Base-by-base conservation (phyloP, 2,113 vertebrate species). In the Melanerpes formicivorus region DNA sequence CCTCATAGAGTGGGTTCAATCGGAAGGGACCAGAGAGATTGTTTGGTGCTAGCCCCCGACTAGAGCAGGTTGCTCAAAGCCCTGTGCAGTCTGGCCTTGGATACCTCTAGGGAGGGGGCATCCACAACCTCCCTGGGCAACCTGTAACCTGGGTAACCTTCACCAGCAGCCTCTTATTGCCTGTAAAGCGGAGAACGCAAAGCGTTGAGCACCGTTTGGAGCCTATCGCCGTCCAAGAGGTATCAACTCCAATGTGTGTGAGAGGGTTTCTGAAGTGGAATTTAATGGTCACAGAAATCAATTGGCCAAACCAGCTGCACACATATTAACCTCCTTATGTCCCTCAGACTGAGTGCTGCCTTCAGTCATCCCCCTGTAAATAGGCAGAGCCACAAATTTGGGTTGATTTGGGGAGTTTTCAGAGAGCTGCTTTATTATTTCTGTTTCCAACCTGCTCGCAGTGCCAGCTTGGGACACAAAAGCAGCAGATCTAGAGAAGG, bases 201-300 rank as follows among this genome's bases (percentile, higher is more conserved):
- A 88, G 79, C 80, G 95, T 88, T 17, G 14, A 75, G 89, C 27
- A 3, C 37, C 29, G 56, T 52, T 88, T 44, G 11, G 10, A 87
- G 70, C 65, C 27, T 60, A 15, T 58, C 5, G 29, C 80, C 77
- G 2, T 29, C 76, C 76, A 69, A 71, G 70, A 60, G 22, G 22
- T 52, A 89, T 71, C 90, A 95, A 75, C 64, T 59, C 25, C 80
- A 94, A 94, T 71, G 83, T 48, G 91, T 25, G 32, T 54, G 55
- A 48, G 48, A 46, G 66, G 87, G 86, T 95, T 95, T 93, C 59
- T 78, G 67, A 93, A 96, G 85, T 73, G 59, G 83, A 95, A 95
- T 95, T 90, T 95, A 96, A 96, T 80, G 82, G 89, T 66, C 95
- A 64, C 87, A 91, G 96, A 92, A 96, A 94, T 96, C 91, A 94